A percentile compares a stretch with the other conserved stretches of the same genome.
These are phyloP conservation scores for Neocrepidodera transversa DNA, from an alignment of 2,888 invertebrate species.

Conservation along the genomic window DNA sequence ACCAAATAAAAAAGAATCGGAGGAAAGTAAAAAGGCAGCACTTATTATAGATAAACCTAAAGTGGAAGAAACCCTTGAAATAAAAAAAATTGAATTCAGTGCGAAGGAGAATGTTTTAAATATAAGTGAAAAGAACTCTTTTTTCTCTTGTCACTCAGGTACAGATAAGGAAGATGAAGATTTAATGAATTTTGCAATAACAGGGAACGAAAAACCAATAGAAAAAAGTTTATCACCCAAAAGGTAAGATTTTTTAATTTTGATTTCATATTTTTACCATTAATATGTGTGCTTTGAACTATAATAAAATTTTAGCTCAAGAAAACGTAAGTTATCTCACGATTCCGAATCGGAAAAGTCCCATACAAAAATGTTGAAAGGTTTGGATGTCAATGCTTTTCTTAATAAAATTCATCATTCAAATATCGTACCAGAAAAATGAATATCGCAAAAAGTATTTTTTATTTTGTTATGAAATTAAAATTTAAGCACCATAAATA, in stretches of 20 bases:
- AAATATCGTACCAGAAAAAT: conserved; percentile 3
- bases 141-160: background rate
- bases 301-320: conserved; percentile 36
- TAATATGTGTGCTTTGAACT: background rate
- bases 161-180: conserved; percentile 40
- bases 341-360: conserved; percentile 44
- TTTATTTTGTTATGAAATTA: no score
- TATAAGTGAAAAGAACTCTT: background rate
- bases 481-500: no score
- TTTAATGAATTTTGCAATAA: conserved; percentile 49
- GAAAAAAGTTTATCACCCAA: conserved; percentile 30
- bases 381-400: conserved; percentile 51
- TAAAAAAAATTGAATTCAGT: background rate
- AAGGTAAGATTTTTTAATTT: conserved; percentile 37
- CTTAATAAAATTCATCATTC: conserved; percentile 48
- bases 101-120: background rate
- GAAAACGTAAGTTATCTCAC: conserved; percentile 43
- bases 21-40: background rate
- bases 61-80: background rate
- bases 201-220: conserved; percentile 40
- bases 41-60: background rate
- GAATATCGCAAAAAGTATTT: background rate
- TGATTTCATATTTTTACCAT: background rate
- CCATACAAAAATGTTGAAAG: conserved; percentile 45
- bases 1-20: background rate